Conservation (phyloP, 2,888 invertebrate genomes). For the Panzeria rudis region DNA sequence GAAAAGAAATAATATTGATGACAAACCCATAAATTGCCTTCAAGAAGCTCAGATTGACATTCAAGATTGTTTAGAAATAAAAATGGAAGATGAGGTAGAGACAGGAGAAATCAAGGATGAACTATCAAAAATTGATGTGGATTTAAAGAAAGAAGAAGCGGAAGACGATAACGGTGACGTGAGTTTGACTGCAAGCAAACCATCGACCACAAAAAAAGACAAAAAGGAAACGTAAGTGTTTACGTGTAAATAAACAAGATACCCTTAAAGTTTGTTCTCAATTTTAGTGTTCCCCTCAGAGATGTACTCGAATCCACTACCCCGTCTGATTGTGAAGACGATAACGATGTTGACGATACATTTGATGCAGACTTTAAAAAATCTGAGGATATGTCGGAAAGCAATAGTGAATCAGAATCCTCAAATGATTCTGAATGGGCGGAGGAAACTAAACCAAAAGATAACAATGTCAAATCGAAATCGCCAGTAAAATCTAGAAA, state of each 20-base stretch:
- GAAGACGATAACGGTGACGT: constrained; percentile 36
- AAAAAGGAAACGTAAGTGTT: constrained; percentile 29
- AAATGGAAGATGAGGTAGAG: constrained; percentile 55
- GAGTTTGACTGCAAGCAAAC: background rate
- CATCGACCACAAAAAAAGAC: background rate
- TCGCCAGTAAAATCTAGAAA: constrained; percentile 57
- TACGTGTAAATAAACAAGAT: background rate
- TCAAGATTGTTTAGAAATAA: constrained; percentile 65
- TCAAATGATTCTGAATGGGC: constrained; percentile 62
- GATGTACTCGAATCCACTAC: constrained; percentile 42
- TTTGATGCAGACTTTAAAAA: constrained; percentile 53
- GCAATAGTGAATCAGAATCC: constrained; percentile 46
- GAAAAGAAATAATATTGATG: constrained; percentile 4
- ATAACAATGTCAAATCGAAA: constrained; percentile 27
- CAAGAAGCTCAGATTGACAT: constrained; percentile 68
- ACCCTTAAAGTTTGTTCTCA: background rate
- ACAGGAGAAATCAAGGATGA: constrained; percentile 5
- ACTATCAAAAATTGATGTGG: constrained; percentile 14
- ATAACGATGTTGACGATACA: constrained; percentile 40
- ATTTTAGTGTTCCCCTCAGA: constrained; percentile 28
- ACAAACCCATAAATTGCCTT: constrained; percentile 59
- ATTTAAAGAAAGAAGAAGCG: constrained; percentile 51
- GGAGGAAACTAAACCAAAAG: constrained; percentile 40
- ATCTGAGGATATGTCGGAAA: constrained; percentile 20
- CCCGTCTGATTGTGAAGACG: constrained; percentile 44